Evolutionary conservation across 2,888 invertebrate genomes (phyloP), one percentile per base, ranked within the genome.

Genomic region (Sarcophaga subvicina): DNA sequence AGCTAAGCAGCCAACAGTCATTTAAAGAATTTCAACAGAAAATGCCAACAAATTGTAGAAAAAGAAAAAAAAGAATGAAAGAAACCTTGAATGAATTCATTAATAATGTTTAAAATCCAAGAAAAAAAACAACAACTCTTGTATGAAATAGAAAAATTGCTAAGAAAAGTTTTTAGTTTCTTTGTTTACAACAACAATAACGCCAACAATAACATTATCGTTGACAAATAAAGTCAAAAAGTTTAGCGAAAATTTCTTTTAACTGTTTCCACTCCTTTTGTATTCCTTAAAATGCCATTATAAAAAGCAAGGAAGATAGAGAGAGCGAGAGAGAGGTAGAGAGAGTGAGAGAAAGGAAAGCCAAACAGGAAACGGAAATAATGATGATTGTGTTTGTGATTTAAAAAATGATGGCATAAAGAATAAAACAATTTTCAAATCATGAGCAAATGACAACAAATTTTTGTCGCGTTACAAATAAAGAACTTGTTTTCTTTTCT

Each of bases 31-130:
- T 62, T 59, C 45, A 4, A 69, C 14, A 62, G 49, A 69, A 54
- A 81, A 37, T 6, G 12, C 17, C 27, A 37, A 37, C 14, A 4
- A 27, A 22, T 22, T 22, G 27, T 17, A 62, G 59, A 60, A 60
- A 69, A 54, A 14, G 70, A 66, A 45, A 5, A 54, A 64, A 5
- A 71, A 69, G 0, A 2, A 8, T 27, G 17, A 66, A 60, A 70
- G 64, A 66, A 67, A 62, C 49, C 70, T 49, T 75, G 10, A 69
- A 63, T 75, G 25, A 82, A 82, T 60, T 76, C 71, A 82, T 77
- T 77, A 82, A 82, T 82, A 82, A 77, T 82, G 71, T 71, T 82
- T 60, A 66, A 71, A 37, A 72, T 63, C 62, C 8, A 17, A 12
- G 37, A 63, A 62, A 66, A 20, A 64, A 45, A 25, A 14, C n/a